phyloP scores from a whole-genome alignment of 2,888 invertebrate genomes.

The Meganola albula region DNA sequence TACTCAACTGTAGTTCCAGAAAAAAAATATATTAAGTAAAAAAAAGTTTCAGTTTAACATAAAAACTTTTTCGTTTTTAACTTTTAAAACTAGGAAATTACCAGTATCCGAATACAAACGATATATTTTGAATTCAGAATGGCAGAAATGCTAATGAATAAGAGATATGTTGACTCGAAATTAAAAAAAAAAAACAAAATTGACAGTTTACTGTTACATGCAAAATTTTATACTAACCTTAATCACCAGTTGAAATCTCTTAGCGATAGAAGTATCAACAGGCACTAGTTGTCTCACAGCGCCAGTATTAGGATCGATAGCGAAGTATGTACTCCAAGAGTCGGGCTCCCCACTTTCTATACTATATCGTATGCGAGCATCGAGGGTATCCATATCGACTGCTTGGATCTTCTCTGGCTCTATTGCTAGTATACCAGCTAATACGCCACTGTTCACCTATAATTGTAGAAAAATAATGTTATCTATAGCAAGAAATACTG shows the following conservation, averaged over 20 bases:
- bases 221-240: too few relatives aligned
- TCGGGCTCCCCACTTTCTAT: slow-evolving; percentile 89
- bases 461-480: neutral
- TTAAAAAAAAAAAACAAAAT: too few relatives aligned
- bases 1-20: too few relatives aligned
- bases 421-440: slow-evolving; percentile 89
- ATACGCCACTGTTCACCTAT: slow-evolving; percentile 88
- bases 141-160: too few relatives aligned
- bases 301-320: slow-evolving; percentile 88
- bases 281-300: slow-evolving; percentile 88
- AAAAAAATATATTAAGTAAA: too few relatives aligned
- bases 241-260: slow-evolving; percentile 88
- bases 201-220: too few relatives aligned
- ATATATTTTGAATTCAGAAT: too few relatives aligned
- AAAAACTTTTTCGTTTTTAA: too few relatives aligned
- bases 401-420: slow-evolving; percentile 93
- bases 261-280: slow-evolving; percentile 87
- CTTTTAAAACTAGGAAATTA: too few relatives aligned
- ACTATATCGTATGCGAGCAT: slow-evolving; percentile 88
- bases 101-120: too few relatives aligned
- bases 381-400: slow-evolving; percentile 92
- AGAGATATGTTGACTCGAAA: too few relatives aligned
- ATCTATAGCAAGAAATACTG: neutral
- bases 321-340: slow-evolving; percentile 87
- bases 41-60: too few relatives aligned